These are phyloP conservation scores for Drosophila sp. DNA, from an alignment of 1,140 invertebrate genomes.

Conservation along the genomic window DNA sequence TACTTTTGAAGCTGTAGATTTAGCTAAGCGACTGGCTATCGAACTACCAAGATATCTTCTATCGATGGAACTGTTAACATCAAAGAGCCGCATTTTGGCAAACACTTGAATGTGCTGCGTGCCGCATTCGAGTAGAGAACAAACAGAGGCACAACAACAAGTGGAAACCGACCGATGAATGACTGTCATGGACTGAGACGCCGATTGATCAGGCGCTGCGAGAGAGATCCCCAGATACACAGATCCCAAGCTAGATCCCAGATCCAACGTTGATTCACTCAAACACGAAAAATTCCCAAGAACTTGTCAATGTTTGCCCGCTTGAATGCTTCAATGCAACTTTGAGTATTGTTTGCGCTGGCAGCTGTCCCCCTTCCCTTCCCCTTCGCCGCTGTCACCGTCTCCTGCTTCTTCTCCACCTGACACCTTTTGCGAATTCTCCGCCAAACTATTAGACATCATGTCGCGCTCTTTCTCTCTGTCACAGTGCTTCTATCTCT, in stretches of 20 bases:
- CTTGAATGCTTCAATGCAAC: slow-evolving; percentile 74
- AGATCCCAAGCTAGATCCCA: slow-evolving; percentile 3
- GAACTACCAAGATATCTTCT: slow-evolving; percentile 2
- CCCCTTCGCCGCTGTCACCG: background rate
- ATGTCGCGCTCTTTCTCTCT: background rate
- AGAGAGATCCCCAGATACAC: background rate
- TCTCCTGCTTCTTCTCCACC: background rate
- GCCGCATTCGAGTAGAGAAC: slow-evolving; percentile 70
- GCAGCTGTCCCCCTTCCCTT: slow-evolving; percentile 2
- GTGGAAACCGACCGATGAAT: slow-evolving; percentile 71
- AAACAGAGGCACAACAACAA: slow-evolving; percentile 62
- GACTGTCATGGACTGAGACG: slow-evolving; percentile 33
- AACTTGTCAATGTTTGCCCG: slow-evolving; percentile 80
- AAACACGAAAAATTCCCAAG: slow-evolving; percentile 71
- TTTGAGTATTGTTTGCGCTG: slow-evolving; percentile 32
- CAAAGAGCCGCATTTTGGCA: slow-evolving; percentile 69
- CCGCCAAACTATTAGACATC: slow-evolving; percentile 15
- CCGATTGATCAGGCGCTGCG: slow-evolving; percentile 70
- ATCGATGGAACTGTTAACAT: slow-evolving; percentile 34
- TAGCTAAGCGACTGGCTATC: background rate
- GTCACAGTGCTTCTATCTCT: background rate
- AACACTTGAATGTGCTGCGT: slow-evolving; percentile 66
- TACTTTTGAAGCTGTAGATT: background rate
- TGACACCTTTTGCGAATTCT: slow-evolving; percentile 46
- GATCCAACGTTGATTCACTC: slow-evolving; percentile 39